These are phyloP conservation scores for Vicugna pacos DNA, from an alignment of 2,113 vertebrate genomes.

Conservation along the genomic window DNA sequence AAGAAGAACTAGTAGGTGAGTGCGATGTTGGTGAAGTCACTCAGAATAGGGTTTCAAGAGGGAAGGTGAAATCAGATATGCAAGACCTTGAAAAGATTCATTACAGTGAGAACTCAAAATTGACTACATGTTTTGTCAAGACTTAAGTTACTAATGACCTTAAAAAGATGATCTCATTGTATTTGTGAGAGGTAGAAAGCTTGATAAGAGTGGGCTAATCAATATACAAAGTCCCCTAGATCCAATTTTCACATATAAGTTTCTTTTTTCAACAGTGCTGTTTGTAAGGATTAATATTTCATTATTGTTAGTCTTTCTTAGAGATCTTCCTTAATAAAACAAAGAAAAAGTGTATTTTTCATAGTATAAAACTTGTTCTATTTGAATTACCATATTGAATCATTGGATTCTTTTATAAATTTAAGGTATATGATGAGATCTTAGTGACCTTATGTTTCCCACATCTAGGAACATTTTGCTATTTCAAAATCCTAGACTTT, in stretches of 20 bases:
- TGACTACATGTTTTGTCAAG: background rate
- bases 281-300: background rate
- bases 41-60: background rate
- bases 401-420: background rate
- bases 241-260: background rate
- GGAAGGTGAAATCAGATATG: background rate
- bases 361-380: background rate
- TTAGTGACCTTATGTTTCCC: background rate
- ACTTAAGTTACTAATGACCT: background rate
- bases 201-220: background rate
- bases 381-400: background rate
- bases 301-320: background rate
- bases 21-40: background rate
- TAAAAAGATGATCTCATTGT: background rate
- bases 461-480: background rate
- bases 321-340: background rate
- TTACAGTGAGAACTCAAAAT: background rate
- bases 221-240: background rate
- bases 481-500: slow-evolving; percentile 16
- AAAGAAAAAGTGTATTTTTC: background rate
- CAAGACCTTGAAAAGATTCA: background rate
- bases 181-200: background rate
- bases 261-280: background rate
- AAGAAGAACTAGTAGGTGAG: background rate
- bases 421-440: background rate